Evolutionary conservation across 1,140 invertebrate genomes (phyloP), one percentile per base, ranked within the genome.

Genomic region (Zaprionus ornatus): DNA sequence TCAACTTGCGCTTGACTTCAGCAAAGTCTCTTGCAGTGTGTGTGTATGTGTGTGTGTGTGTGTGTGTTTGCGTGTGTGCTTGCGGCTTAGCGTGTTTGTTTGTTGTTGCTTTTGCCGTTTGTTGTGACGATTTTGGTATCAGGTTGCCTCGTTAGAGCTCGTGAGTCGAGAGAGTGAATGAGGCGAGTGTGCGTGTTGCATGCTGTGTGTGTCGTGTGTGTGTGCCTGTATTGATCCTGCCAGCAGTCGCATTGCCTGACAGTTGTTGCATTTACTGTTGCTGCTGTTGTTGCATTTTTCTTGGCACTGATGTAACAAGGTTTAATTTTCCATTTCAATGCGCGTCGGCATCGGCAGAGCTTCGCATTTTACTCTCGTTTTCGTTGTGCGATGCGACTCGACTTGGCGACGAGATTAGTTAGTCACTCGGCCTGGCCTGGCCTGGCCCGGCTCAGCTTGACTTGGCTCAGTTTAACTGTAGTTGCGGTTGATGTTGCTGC

Each of bases 301-400:
- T 79, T 79, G 62, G 48, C 74, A 87, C 88, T 91, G 88, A 91
- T 85, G 88, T 88, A 91, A 91, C 88, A 82, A 85, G 83, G 83
- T 91, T 91, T 91, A 91, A 91, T 91, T 91, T 91, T 91, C 88
- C 88, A 91, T 91, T 91, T 91, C 88, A 91, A 85, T 82, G 88
- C 86, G 68, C 76, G 78, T 78, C 87, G 90, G 66, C 76, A 65
- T 78, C 87, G 90, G 66, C 76, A 65, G 40, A 54, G 84, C 84
- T 87, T 87, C 80, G 79, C 76, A 88, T 77, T 90, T 81, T 91
- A 91, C 88, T 91, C 88, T 91, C 88, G 88, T 91, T 91, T 91
- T 91, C 84, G 80, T 82, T 74, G 82, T 82, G 82, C 78, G 87
- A 80, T 66, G 67, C 81, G 65, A 68, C 77, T 67, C 45, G 45